A percentile compares a stretch with the other conserved stretches of the same genome.
These are phyloP conservation scores for Drosophila sp. DNA, from an alignment of 1,140 invertebrate genomes.

Conservation along the genomic window DNA sequence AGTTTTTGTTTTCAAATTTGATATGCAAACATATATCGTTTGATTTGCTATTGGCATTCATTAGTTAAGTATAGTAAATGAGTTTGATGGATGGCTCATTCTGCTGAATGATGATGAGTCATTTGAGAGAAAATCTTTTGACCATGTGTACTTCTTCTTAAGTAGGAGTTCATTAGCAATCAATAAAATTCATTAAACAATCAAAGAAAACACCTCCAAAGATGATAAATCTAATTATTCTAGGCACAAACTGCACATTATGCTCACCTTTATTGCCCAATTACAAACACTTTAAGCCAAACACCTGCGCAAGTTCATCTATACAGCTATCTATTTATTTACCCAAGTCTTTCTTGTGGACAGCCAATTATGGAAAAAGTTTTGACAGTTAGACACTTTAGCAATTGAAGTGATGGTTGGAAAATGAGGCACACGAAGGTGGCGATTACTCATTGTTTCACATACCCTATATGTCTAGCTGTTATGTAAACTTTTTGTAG, in stretches of 20 bases:
- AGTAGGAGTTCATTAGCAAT: not conserved
- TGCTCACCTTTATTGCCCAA: slow-evolving; percentile 47
- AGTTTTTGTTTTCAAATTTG: slow-evolving; percentile 21
- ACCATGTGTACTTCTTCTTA: not conserved
- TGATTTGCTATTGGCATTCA: slow-evolving; percentile 27
- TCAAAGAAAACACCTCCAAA: slow-evolving; percentile 17
- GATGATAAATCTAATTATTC: slow-evolving; percentile 38
- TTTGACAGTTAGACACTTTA: slow-evolving; percentile 47
- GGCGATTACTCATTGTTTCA: slow-evolving; percentile 31
- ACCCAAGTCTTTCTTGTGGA: slow-evolving; percentile 27
- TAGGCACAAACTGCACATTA: slow-evolving; percentile 41
- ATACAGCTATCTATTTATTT: slow-evolving; percentile 31
- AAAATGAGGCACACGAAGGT: slow-evolving; percentile 15
- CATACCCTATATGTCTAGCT: not conserved
- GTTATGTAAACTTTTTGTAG: not conserved
- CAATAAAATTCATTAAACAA: slow-evolving; percentile 13
- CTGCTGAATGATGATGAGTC: not conserved
- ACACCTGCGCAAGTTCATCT: slow-evolving; percentile 50
- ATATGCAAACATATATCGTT: slow-evolving; percentile 29
- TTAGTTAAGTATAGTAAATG: slow-evolving; percentile 14
- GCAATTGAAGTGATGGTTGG: slow-evolving; percentile 19
- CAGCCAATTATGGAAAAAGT: slow-evolving; percentile 30
- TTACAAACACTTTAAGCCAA: slow-evolving; percentile 40
- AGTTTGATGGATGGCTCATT: slow-evolving; percentile 21
- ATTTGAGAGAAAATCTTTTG: slow-evolving; percentile 4